A percentile compares a stretch with the other conserved stretches of the same genome.
Conservation (phyloP, 2,797 vertebrate species). For the Karalla daura region DNA sequence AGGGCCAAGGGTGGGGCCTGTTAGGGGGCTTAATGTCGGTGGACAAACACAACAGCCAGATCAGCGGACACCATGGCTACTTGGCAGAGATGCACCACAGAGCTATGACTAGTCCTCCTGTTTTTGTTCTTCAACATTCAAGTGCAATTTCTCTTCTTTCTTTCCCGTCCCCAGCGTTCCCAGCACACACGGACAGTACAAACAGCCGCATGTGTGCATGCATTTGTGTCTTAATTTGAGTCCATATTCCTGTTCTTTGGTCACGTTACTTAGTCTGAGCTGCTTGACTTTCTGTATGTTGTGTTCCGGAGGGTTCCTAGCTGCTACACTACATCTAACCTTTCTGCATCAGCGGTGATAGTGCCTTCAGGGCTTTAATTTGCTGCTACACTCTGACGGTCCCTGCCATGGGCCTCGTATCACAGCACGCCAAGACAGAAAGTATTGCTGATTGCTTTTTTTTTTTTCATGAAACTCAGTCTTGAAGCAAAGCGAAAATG, state of each 20-base stretch:
- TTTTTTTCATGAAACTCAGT: constrained; percentile 38
- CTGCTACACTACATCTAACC: constrained; percentile 16
- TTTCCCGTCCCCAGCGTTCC: constrained; percentile 42
- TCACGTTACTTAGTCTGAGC: constrained; percentile 33
- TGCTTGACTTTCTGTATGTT: constrained; percentile 36
- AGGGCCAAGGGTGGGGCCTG: constrained; percentile 82
- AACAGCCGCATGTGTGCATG: constrained; percentile 27
- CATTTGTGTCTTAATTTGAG: constrained; percentile 49
- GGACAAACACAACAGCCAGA: constrained; percentile 64
- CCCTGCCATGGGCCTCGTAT: constrained; percentile 9
- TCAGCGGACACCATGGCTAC: constrained; percentile 73
- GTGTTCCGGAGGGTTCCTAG: constrained; percentile 37
- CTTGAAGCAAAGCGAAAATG: constrained; percentile 31
- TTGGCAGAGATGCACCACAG: constrained; percentile 68
- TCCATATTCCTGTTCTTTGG: constrained; percentile 39
- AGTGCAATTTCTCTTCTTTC: constrained; percentile 39
- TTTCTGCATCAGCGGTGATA: constrained; percentile 24
- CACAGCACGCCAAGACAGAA: constrained; percentile 10
- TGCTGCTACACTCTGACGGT: constrained; percentile 17
- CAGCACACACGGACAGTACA: constrained; percentile 28
- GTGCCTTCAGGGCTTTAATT: constrained; percentile 40
- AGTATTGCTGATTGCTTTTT: constrained; percentile 41
- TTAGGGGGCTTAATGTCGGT: constrained; percentile 74
- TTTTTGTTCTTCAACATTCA: constrained; percentile 60
- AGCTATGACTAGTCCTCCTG: constrained; percentile 49